A percentile compares a stretch with the other conserved stretches of the same genome.
These are phyloP conservation scores for Anhinga rufa DNA, from an alignment of 2,113 vertebrate species.

Conservation along the genomic window DNA sequence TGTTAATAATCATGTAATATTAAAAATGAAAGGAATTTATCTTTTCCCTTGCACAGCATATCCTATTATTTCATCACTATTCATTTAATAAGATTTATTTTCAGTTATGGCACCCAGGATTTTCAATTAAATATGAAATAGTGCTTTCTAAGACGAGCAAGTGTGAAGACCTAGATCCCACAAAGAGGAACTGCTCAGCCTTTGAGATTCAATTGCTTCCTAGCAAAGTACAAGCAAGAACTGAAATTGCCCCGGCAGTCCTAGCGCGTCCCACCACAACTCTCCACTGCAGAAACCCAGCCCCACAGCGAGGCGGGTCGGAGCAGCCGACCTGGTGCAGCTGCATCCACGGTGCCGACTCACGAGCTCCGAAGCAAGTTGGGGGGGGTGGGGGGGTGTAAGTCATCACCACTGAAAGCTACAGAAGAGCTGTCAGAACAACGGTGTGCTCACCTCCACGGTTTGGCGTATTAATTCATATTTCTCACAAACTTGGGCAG, in stretches of 20 bases:
- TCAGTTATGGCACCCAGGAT: not conserved
- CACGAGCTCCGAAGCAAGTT: not conserved
- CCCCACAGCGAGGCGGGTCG: too few species aligned
- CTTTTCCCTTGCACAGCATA: not conserved
- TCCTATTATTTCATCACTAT: conserved; percentile 8
- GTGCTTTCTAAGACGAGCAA: not conserved
- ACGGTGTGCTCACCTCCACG: not conserved
- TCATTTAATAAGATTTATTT: conserved; percentile 23
- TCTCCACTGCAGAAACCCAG: not conserved
- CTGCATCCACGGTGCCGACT: accelerated
- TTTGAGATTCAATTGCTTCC: not conserved
- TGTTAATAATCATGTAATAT: not conserved
- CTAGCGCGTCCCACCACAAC: not conserved
- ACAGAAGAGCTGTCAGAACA: not conserved
- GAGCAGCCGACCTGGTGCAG: not conserved
- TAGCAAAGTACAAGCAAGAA: not conserved
- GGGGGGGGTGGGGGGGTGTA: not conserved
- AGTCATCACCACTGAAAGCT: not conserved
- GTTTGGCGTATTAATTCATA: not conserved
- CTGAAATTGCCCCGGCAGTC: not conserved
- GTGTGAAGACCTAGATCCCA: not conserved
- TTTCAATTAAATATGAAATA: conserved; percentile 33
- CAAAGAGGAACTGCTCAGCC: not conserved
- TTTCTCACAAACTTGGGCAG: not conserved
- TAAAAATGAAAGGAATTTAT: conserved; percentile 14